Percentiles rank a stretch among this genome's conserved stretches.
Conservation (phyloP, 2,113 vertebrate genomes). For the Gorsachius goisagi region DNA sequence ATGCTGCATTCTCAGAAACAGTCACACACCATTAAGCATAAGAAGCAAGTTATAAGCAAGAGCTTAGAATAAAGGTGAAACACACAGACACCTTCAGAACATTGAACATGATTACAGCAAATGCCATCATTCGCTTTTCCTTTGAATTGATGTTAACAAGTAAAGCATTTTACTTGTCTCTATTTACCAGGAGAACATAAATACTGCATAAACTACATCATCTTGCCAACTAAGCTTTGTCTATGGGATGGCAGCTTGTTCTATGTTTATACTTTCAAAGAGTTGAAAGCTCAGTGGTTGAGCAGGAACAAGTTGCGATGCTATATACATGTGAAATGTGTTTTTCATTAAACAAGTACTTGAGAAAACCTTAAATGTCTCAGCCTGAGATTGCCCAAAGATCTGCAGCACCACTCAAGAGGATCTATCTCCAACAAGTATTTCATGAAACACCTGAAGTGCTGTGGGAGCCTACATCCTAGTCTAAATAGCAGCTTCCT, state of each 20-base stretch:
- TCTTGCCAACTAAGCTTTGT: constrained; percentile 32
- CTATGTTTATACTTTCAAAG: not conserved
- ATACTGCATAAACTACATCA: constrained; percentile 47
- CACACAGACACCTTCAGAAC: not conserved
- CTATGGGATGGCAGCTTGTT: constrained; percentile 34
- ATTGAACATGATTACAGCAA: constrained; percentile 13
- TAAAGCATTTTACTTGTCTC: constrained; percentile 36
- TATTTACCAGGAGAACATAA: constrained; percentile 54
- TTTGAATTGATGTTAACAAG: constrained; percentile 39
- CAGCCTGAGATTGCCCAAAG: not conserved
- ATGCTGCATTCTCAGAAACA: not conserved
- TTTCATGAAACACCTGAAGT: not conserved
- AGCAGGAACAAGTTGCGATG: not conserved
- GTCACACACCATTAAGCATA: not conserved
- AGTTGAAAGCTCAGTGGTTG: not conserved
- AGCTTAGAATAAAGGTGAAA: constrained; percentile 13
- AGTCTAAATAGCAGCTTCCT: not conserved
- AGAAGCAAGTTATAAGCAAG: constrained; percentile 12
- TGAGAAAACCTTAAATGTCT: not conserved
- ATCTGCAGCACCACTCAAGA: not conserved
- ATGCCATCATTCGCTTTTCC: not conserved
- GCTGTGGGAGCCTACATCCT: not conserved
- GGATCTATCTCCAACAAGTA: not conserved
- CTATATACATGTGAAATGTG: not conserved
- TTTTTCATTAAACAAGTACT: not conserved